Base-by-base conservation (phyloP, 2,888 invertebrate genomes). In the Trypoxylon attenuatum region DNA sequence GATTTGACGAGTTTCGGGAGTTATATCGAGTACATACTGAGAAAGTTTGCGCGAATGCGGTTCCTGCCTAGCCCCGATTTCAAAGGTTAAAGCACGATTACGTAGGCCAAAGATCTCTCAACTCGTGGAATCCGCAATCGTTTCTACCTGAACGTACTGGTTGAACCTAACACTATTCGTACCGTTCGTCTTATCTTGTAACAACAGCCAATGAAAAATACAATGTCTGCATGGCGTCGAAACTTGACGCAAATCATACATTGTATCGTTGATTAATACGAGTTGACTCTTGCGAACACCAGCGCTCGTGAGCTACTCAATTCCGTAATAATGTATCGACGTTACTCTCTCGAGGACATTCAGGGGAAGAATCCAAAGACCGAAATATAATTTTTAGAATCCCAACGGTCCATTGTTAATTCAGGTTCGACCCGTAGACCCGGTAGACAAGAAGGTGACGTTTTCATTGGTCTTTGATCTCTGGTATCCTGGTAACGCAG, bases 401-500 rank as follows among this genome's bases (percentile, higher is more conserved):
- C 50, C 57, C 51, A 62, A 63, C 53, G 19, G 56, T 53, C 45
- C 54, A 67, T 69, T 69, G 55, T 69, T 52, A 41, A 50, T 25
- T 33, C 41, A 43, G 25, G 22, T 55, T 42, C 52, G 59, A 63
- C 45, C 46, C 53, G 45, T 10, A n/a, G n/a, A n/a, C n/a, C n/a
- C 29, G 10, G 13, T 39, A 13, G 19, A 13, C 18, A 27, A 38
- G 47, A 60, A 66, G 66, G 51, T 71, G 71, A 63, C 66, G 70
- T 67, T 67, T 63, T 39, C 67, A 63, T 61, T 71, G 69, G 67
- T 57, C 70, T 65, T 70, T 72, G 72, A 74, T 72, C 72, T 63
- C 56, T 60, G 67, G 71, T 71, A 75, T 75, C 75, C 67, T 75
- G 75, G 75, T 75, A 74, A 75, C 74, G 74, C 62, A 18, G 53